phyloP scores from a whole-genome alignment of 2,113 vertebrate genomes.

The Danionella cerebrum region DNA sequence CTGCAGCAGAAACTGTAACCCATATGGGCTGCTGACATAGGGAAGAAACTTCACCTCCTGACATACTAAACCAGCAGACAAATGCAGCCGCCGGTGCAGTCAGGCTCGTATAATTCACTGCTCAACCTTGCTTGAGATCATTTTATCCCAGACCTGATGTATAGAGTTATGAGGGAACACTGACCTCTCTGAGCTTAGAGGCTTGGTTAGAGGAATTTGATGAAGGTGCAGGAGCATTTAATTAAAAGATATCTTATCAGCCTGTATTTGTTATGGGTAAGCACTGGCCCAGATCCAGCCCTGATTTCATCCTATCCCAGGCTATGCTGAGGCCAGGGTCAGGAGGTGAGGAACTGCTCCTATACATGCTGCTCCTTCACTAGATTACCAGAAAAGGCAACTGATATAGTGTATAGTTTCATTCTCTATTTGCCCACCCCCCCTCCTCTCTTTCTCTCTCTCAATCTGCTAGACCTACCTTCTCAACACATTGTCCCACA shows the following conservation, averaged over 20 bases:
- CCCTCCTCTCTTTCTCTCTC: background rate
- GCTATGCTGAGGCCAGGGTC: conserved; percentile 65
- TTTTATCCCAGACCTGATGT: conserved; percentile 60
- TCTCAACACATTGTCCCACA: background rate
- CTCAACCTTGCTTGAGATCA: conserved; percentile 51
- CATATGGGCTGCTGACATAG: conserved; percentile 24
- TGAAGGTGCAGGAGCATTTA: conserved; percentile 67
- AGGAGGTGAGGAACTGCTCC: conserved; percentile 77
- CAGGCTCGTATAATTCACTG: conserved; percentile 39
- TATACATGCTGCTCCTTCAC: conserved; percentile 66
- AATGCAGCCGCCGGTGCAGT: conserved; percentile 31
- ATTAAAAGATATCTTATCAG: conserved; percentile 81
- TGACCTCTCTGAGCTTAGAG: conserved; percentile 47
- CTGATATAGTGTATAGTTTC: conserved; percentile 39
- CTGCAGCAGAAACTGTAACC: conserved; percentile 16
- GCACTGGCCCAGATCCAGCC: conserved; percentile 65
- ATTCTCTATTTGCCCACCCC: background rate
- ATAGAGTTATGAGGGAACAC: conserved; percentile 56
- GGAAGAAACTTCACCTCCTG: background rate
- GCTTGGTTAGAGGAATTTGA: conserved; percentile 66
- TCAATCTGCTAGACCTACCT: background rate
- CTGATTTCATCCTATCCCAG: conserved; percentile 76
- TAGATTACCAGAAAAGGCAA: conserved; percentile 56
- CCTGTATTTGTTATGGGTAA: conserved; percentile 70
- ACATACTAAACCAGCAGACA: conserved; percentile 35